Evolutionary conservation across 2,113 vertebrate genomes (phyloP).

Genomic region (Polypterus bichir): DNA sequence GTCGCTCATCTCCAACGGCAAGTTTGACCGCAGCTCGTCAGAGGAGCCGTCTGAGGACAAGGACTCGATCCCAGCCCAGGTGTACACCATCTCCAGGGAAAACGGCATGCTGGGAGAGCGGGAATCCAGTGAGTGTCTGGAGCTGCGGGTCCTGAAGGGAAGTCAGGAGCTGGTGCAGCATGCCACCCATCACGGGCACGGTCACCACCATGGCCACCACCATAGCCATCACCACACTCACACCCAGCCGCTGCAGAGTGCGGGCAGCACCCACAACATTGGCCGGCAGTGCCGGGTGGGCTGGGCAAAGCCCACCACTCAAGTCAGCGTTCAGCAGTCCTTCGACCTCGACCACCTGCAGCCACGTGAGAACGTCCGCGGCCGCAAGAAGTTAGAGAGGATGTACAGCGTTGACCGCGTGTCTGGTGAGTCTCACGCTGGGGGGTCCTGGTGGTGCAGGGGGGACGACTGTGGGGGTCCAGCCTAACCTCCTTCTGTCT

Average conservation of each 20-base stretch:
- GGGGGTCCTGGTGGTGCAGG: not conserved
- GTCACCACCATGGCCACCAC: conserved; percentile 36
- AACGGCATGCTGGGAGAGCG: conserved; percentile 64
- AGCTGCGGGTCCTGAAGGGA: conserved; percentile 72
- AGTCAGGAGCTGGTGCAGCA: conserved; percentile 26
- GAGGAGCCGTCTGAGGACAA: conserved; percentile 51
- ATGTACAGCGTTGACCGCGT: conserved; percentile 81
- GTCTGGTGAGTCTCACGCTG: conserved; percentile 60
- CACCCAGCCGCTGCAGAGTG: conserved; percentile 52
- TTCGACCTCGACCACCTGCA: conserved; percentile 68
- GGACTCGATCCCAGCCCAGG: conserved; percentile 55
- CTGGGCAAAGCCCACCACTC: conserved; percentile 55
- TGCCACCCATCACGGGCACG: conserved; percentile 17
- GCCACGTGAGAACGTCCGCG: conserved; percentile 41
- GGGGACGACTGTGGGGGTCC: not conserved
- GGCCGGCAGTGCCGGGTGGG: conserved; percentile 51
- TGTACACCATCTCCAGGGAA: conserved; percentile 84
- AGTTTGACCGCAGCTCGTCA: conserved; percentile 61
- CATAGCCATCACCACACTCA: conserved; percentile 34
- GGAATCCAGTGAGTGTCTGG: conserved; percentile 60
- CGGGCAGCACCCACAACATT: conserved; percentile 51
- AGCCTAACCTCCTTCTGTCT: not conserved
- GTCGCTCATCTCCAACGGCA: conserved; percentile 51
- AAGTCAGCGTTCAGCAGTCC: conserved; percentile 57
- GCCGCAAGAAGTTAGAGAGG: conserved; percentile 78